Percentiles rank a stretch among this genome's conserved stretches.
Conservation (phyloP, 2,113 vertebrate species). For the Seriola aureovittata region DNA sequence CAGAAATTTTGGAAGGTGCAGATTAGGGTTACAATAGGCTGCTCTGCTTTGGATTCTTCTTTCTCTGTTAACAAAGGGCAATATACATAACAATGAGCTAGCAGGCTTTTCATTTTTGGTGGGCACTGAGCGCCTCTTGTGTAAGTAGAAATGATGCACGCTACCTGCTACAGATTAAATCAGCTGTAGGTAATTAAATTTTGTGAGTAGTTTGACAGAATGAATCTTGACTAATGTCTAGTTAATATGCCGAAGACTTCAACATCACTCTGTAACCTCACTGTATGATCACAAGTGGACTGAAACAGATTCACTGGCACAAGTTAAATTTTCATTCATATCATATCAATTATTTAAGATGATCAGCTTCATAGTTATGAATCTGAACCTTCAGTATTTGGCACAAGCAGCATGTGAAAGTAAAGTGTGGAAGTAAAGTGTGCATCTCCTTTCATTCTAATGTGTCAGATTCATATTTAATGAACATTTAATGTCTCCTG, state of each 20-base stretch:
- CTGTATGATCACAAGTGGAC: neutral
- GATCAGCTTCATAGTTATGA: neutral
- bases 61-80: neutral
- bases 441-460: neutral
- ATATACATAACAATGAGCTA: neutral
- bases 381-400: neutral
- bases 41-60: neutral
- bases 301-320: neutral
- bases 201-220: neutral
- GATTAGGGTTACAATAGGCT: neutral
- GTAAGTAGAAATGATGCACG: neutral
- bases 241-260: neutral
- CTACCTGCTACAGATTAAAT: neutral
- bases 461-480: constrained; percentile 4
- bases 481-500: neutral
- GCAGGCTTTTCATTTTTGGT: neutral
- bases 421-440: neutral
- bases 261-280: neutral
- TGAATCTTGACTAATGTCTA: no score
- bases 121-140: neutral
- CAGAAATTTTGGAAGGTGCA: neutral
- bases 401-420: neutral
- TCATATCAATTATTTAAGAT: neutral
- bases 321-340: neutral
- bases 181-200: neutral